phyloP scores from a whole-genome alignment of 2,797 vertebrate genomes.

The Lithobates pipiens region DNA sequence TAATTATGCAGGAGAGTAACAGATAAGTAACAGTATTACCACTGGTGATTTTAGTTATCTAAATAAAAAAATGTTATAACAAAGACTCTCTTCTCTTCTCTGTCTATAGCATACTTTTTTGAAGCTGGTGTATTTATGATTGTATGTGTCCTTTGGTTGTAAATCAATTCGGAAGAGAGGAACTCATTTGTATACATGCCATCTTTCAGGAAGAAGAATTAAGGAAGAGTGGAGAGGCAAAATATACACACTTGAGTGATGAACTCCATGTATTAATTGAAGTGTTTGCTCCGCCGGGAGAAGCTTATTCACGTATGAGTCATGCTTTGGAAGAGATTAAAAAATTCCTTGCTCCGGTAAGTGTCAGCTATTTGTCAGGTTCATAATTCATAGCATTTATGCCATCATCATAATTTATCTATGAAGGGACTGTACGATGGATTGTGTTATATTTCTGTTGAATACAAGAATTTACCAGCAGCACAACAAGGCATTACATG shows the following conservation, averaged over 20 bases:
- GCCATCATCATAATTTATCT: slow-evolving; percentile 5
- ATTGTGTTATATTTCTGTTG: not conserved
- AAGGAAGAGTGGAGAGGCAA: slow-evolving; percentile 95
- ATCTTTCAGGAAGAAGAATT: slow-evolving; percentile 94
- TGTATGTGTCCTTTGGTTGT: slow-evolving; percentile 43
- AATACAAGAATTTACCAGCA: not conserved
- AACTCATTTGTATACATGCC: slow-evolving; percentile 69
- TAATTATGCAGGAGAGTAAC: not conserved
- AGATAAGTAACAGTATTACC: too few relatives aligned
- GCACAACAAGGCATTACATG: not conserved
- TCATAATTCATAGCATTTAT: slow-evolving; percentile 23
- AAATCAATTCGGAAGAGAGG: slow-evolving; percentile 68
- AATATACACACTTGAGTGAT: slow-evolving; percentile 94
- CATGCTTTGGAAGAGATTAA: slow-evolving; percentile 98
- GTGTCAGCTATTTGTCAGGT: slow-evolving; percentile 69
- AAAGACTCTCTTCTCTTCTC: not conserved
- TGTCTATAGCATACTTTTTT: slow-evolving; percentile 14
- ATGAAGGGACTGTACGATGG: not conserved
- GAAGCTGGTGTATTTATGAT: slow-evolving; percentile 3
- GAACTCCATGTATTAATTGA: slow-evolving; percentile 99
- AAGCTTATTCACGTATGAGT: slow-evolving; percentile 99
- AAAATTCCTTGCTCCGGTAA: slow-evolving; percentile 98
- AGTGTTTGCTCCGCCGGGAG: slow-evolving; percentile 97
- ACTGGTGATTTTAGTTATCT: too few relatives aligned
- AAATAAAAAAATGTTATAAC: not conserved